Conservation (phyloP, 2,888 invertebrate species). For the Sympetrum striolatum region DNA sequence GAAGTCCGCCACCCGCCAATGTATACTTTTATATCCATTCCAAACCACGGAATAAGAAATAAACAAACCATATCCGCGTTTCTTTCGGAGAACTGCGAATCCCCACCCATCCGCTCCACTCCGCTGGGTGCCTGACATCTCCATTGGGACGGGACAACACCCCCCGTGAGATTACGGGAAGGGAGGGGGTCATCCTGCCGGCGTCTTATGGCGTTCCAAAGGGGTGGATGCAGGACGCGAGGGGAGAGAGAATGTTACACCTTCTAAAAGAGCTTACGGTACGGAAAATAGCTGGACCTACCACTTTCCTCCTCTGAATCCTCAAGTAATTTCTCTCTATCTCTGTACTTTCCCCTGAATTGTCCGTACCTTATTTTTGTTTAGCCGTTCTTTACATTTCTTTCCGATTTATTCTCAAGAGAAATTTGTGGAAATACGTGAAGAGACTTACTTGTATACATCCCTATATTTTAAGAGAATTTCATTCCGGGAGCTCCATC, state of each 20-base stretch:
- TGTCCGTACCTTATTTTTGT: neutral
- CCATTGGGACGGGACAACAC: neutral
- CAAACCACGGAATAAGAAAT: neutral
- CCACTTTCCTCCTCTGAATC: neutral
- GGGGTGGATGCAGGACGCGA: neutral
- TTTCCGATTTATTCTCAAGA: neutral
- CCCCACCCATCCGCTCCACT: neutral
- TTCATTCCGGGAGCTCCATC: too few relatives aligned
- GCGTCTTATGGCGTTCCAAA: neutral
- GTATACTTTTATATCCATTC: neutral
- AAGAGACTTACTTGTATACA: too few relatives aligned
- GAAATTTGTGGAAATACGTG: too few relatives aligned
- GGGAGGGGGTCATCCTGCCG: neutral
- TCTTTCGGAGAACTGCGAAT: neutral
- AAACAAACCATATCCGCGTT: neutral
- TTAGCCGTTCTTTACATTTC: neutral
- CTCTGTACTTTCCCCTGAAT: neutral
- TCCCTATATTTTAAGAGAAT: too few relatives aligned
- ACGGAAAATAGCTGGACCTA: neutral
- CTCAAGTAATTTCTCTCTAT: neutral
- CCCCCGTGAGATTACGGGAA: neutral
- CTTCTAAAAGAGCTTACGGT: neutral
- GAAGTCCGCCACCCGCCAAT: neutral
- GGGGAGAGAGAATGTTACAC: neutral
- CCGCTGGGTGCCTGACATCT: constrained; percentile 38